Evolutionary conservation across 2,888 invertebrate genomes (phyloP).

Genomic region (Troides aeacus): DNA sequence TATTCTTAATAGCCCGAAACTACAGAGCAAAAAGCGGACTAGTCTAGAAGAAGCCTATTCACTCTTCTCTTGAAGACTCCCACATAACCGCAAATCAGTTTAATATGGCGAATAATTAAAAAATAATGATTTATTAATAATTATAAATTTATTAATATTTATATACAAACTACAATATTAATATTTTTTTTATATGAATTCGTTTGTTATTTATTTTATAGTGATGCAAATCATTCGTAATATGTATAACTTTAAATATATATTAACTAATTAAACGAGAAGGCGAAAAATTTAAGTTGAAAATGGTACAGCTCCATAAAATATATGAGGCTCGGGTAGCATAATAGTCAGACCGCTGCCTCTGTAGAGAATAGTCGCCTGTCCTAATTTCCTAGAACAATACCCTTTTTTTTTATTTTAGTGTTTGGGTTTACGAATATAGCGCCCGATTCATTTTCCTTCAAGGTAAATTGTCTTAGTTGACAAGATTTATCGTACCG

Average conservation of each 20-base stretch:
- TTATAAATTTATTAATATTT: no score
- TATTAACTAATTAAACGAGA: not conserved
- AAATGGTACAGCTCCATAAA: conserved; percentile 14
- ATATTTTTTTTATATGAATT: no score
- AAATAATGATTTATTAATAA: no score
- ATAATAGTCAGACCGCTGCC: conserved; percentile 19
- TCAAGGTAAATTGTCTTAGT: conserved; percentile 6
- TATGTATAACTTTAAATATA: not conserved
- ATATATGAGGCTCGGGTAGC: conserved; percentile 13
- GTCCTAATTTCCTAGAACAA: conserved; percentile 26
- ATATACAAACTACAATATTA: no score
- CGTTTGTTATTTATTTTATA: no score
- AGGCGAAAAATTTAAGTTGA: not conserved
- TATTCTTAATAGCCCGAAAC: no score
- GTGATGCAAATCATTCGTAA: no score
- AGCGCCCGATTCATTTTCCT: conserved; percentile 3
- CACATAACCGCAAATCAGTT: no score
- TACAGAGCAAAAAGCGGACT: no score
- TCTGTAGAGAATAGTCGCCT: conserved; percentile 20
- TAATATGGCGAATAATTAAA: no score
- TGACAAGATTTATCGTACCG: not conserved
- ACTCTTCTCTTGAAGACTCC: no score
- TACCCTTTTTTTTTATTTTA: conserved; percentile 25
- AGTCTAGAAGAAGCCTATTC: no score
- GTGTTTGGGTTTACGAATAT: conserved; percentile 9